phyloP scores from a whole-genome alignment of 2,797 vertebrate species.

The Alosa sapidissima region DNA sequence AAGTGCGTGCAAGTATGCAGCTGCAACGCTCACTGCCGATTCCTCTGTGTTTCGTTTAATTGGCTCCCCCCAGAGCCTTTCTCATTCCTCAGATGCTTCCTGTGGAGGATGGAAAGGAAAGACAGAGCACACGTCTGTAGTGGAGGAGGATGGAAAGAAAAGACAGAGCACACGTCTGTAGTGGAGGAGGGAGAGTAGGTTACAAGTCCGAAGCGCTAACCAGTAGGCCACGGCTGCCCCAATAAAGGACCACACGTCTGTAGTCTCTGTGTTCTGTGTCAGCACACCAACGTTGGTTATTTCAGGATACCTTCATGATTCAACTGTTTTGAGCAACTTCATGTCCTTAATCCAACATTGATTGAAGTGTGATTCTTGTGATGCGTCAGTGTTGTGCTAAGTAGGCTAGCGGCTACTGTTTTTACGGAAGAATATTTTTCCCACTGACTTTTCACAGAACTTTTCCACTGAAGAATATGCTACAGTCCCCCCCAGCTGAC shows the following conservation, averaged over 20 bases:
- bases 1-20: background rate
- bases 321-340: background rate
- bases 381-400: background rate
- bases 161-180: too few relatives aligned
- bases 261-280: background rate
- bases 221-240: too few relatives aligned
- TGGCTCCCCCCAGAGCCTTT: constrained; percentile 6
- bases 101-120: background rate
- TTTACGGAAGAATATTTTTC: too few relatives aligned
- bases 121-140: background rate
- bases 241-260: too few relatives aligned
- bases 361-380: background rate
- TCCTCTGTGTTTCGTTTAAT: constrained; percentile 7
- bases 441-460: too few relatives aligned
- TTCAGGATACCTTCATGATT: background rate
- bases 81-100: constrained; percentile 10
- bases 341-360: background rate
- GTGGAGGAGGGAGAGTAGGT: background rate
- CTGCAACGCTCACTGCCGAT: background rate
- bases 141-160: background rate
- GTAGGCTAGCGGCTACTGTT: background rate
- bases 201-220: too few relatives aligned
- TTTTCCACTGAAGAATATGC: background rate
- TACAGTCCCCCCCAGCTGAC: background rate
- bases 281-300: background rate